phyloP scores from a whole-genome alignment of 2,888 invertebrate species.

The Stenoptilia bipunctidactyla region DNA sequence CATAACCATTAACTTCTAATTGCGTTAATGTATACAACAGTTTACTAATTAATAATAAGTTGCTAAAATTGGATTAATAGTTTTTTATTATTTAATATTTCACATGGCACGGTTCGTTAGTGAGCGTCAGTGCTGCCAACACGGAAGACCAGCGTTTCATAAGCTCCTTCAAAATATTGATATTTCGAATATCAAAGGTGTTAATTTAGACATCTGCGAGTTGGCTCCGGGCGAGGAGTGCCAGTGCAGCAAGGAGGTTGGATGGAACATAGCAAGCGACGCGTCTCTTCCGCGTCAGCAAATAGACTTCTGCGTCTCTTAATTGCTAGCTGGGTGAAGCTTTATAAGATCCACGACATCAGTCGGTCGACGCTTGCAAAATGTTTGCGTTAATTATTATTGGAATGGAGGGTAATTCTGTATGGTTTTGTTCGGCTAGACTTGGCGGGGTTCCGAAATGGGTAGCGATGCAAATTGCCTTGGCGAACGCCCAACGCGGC shows the following conservation, averaged over 20 bases:
- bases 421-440: conserved; percentile 71
- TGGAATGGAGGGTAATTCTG: conserved; percentile 71
- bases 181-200: conserved; percentile 66
- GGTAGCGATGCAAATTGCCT: conserved; percentile 71
- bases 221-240: conserved; percentile 37
- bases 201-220: conserved; percentile 53
- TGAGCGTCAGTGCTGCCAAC: conserved; percentile 43
- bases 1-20: no score
- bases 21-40: no score
- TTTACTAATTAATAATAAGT: conserved; percentile 7
- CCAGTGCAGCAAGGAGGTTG: conserved; percentile 34
- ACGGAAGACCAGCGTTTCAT: conserved; percentile 57
- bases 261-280: conserved; percentile 60
- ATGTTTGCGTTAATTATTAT: conserved; percentile 72
- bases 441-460: conserved; percentile 71
- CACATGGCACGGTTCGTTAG: conserved; percentile 40
- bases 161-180: conserved; percentile 64
- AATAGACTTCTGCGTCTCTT: conserved; percentile 63
- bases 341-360: conserved; percentile 69
- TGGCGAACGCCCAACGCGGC: conserved; percentile 68
- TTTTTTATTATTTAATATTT: conserved; percentile 27
- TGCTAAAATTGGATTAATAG: conserved; percentile 21
- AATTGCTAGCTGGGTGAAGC: conserved; percentile 63
- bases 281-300: conserved; percentile 66
- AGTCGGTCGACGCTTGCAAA: conserved; percentile 59